Conservation (phyloP, 2,113 vertebrate species). For the Scophthalmus maximus region DNA sequence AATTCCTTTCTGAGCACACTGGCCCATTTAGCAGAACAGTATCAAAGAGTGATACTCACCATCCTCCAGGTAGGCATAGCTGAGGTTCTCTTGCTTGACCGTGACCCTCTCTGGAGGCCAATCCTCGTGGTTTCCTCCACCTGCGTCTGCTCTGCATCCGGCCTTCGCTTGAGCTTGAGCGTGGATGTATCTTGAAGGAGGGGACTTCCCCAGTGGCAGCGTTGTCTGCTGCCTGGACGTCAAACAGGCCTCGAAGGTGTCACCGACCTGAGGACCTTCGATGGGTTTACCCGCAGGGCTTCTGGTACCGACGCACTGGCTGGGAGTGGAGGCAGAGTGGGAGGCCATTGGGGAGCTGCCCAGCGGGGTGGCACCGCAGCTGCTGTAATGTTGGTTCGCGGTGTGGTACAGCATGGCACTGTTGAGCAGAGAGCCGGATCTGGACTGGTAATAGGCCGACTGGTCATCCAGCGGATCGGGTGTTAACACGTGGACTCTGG, state of each 20-base stretch:
- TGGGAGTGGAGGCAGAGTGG: conserved; percentile 47
- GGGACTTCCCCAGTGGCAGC: conserved; percentile 81
- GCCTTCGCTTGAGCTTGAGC: conserved; percentile 30
- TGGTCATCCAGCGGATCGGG: conserved; percentile 53
- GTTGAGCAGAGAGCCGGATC: conserved; percentile 59
- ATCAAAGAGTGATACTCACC: conserved; percentile 79
- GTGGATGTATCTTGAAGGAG: conserved; percentile 65
- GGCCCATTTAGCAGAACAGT: background rate
- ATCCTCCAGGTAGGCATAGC: conserved; percentile 93
- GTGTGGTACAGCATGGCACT: conserved; percentile 86
- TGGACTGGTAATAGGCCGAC: conserved; percentile 62
- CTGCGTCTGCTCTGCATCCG: conserved; percentile 8
- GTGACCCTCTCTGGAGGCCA: conserved; percentile 82
- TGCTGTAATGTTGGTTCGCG: conserved; percentile 57
- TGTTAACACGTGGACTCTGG: conserved; percentile 42
- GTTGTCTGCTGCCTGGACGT: conserved; percentile 83
- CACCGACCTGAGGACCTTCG: conserved; percentile 67
- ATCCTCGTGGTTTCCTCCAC: conserved; percentile 41
- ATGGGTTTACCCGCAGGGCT: conserved; percentile 63
- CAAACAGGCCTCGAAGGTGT: conserved; percentile 81
- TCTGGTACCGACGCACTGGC: conserved; percentile 33
- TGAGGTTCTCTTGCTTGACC: conserved; percentile 93
- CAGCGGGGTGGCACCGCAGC: conserved; percentile 51
- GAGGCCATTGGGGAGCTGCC: conserved; percentile 36
- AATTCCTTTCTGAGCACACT: too few species aligned